Evolutionary conservation across 2,888 invertebrate genomes (phyloP).

Genomic region (Drosophila barbarae): DNA sequence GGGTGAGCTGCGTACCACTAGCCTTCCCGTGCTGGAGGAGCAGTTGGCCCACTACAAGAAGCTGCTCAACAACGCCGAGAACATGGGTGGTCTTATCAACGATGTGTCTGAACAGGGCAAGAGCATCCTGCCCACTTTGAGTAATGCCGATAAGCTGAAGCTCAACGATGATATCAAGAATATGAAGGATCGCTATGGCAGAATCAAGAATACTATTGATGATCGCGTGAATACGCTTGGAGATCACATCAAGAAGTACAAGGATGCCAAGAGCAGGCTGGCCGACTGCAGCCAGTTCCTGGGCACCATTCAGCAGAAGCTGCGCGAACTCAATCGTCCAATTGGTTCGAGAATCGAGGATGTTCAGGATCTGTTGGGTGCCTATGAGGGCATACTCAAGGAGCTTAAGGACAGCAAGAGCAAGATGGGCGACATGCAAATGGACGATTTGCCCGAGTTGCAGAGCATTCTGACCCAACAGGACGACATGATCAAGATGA

Average conservation of each 20-base stretch:
- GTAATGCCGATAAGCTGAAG: constrained; percentile 91
- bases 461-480: constrained; percentile 89
- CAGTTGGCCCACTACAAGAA: constrained; percentile 92
- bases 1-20: constrained; percentile 89
- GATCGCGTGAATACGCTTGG: constrained; percentile 87
- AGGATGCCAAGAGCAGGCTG: constrained; percentile 89
- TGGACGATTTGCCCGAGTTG: constrained; percentile 88
- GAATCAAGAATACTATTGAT: constrained; percentile 87
- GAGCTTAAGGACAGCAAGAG: constrained; percentile 89
- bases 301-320: constrained; percentile 89
- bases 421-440: constrained; percentile 88
- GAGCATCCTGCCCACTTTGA: constrained; percentile 88
- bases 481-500: constrained; percentile 90
- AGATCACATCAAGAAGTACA: constrained; percentile 89
- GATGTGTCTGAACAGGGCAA: constrained; percentile 90
- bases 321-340: constrained; percentile 91
- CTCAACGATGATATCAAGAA: constrained; percentile 89
- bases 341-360: constrained; percentile 93
- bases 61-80: constrained; percentile 86
- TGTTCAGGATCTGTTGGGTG: constrained; percentile 89
- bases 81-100: constrained; percentile 86
- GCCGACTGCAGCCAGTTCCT: constrained; percentile 90
- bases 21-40: constrained; percentile 90
- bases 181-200: constrained; percentile 88
- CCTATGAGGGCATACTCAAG: constrained; percentile 88